Base-by-base conservation (phyloP, 2,113 vertebrate species). In the Strigops habroptila region DNA sequence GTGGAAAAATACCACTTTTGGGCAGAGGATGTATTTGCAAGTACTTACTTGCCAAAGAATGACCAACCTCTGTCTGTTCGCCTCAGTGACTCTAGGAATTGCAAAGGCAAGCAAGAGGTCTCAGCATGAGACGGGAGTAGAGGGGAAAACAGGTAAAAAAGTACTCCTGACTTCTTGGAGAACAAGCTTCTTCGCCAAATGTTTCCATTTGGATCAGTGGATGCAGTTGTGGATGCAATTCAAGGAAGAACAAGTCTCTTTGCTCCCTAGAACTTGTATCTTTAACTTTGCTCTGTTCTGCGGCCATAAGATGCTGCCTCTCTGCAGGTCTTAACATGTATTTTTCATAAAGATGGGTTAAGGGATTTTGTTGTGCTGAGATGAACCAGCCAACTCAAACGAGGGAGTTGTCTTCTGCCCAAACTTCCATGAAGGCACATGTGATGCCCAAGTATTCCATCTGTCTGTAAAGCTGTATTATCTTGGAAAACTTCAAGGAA, bases 381-480 rank as follows among this genome's bases (percentile, higher is more conserved):
- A 6, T 43, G 49, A 84, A 53, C 7, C 43, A 41, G 24, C 31
- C 51, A 30, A 0, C 21, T 28, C 49, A 53, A 63, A 10, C 8
- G 31, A 57, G 49, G 3, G 9, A 7, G 10, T 69, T 7, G 1
- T 68, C 8, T 24, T 28, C 5, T 57, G 15, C 35, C 41, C 46
- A 14, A 74, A 30, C 13, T 62, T 63, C 35, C 33, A 0, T 0
- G 1, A 8, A 7, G 9, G 39, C 0, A 0, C 6, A 13, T 33
- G n/a, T 41, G 46, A 28, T 81, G 31, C 25, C 31, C 46, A 49
- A 22, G 18, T 33, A 9, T 23, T n/a, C 10, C 28, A 51, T 52
- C 53, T 68, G 28, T 41, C 59, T 53, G 12, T 46, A 59, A 71
- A 70, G 52, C 53, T 62, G 44, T 18, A 6, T 73, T 39, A 18